Conservation (phyloP, 2,113 vertebrate species). For the Tupaia tana region DNA sequence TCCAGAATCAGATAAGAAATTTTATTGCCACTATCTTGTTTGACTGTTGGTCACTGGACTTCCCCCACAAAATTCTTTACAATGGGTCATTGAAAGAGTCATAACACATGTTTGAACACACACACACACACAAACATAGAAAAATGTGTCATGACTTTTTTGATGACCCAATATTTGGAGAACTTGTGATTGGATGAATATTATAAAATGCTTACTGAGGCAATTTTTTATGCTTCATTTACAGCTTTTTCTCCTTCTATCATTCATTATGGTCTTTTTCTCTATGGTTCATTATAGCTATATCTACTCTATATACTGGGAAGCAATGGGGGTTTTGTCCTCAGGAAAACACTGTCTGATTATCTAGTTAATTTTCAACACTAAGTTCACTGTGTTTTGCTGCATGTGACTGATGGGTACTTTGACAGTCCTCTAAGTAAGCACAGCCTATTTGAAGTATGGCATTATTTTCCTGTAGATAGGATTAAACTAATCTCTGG, state of each 20-base stretch:
- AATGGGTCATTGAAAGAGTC: no score
- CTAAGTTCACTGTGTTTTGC: neutral
- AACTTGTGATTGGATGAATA: conserved; percentile 18
- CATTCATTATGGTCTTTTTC: neutral
- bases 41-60: conserved; percentile 91
- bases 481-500: neutral
- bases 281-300: neutral
- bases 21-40: conserved; percentile 91
- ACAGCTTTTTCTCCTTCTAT: neutral
- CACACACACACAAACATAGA: no score
- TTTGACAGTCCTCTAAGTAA: neutral
- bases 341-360: neutral
- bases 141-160: no score
- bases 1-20: conserved; percentile 90
- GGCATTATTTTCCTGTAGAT: neutral
- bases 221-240: neutral
- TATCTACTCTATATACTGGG: neutral
- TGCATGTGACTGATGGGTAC: neutral
- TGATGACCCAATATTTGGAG: neutral
- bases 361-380: neutral
- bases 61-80: conserved; percentile 91
- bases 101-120: no score
- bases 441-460: neutral
- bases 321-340: neutral
- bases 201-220: neutral